Conservation (phyloP, 2,113 vertebrate genomes). For the Ailurus styani region DNA sequence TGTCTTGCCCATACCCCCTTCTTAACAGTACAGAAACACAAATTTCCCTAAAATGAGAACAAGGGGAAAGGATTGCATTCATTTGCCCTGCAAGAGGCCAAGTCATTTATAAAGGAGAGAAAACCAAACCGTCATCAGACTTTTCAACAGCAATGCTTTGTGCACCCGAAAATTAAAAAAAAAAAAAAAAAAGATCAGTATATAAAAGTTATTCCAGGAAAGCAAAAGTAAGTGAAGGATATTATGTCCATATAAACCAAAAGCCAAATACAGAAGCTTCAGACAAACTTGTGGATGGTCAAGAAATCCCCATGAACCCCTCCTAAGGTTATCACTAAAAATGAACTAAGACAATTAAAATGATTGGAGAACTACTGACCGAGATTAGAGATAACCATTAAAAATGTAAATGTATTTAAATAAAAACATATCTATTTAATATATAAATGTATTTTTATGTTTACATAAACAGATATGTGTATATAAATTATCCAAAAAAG, state of each 20-base stretch:
- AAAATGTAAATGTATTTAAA: neutral
- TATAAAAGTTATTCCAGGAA: neutral
- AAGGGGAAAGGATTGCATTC: neutral
- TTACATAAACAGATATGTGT: neutral
- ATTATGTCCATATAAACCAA: neutral
- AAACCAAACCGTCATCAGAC: neutral
- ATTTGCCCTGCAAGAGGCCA: neutral
- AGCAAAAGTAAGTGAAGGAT: neutral
- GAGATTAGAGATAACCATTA: neutral
- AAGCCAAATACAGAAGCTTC: neutral
- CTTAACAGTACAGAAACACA: neutral
- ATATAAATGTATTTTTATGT: neutral
- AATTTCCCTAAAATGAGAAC: neutral
- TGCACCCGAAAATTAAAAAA: neutral
- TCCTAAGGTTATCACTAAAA: neutral
- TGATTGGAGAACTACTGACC: neutral
- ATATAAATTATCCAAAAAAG: neutral
- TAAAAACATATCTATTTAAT: neutral
- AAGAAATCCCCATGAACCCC: neutral
- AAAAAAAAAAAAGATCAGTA: neutral
- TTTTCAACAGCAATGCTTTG: neutral
- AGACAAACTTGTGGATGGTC: neutral
- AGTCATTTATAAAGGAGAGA: neutral
- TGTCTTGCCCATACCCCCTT: neutral
- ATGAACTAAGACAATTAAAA: neutral